Percentiles rank a stretch among this genome's conserved stretches.
These are phyloP conservation scores for Camptogramma bilineatum DNA, from an alignment of 2,888 invertebrate species.

Conservation along the genomic window DNA sequence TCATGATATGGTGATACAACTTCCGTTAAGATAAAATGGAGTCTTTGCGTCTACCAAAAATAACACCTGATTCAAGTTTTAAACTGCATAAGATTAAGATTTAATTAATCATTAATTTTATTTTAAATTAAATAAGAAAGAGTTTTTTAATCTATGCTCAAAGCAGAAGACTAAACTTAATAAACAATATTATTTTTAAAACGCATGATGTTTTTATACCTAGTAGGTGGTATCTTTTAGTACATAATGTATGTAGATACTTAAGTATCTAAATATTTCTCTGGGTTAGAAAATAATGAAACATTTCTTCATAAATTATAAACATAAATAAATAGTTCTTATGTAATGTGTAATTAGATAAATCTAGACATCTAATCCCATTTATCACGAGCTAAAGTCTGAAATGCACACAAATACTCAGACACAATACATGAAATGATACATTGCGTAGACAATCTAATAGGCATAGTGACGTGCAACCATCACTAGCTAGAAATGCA, in stretches of 20 bases:
- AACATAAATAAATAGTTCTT: neutral
- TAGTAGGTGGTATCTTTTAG: no score
- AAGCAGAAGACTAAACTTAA: no score
- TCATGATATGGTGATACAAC: constrained; percentile 71
- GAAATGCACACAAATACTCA: constrained; percentile 7
- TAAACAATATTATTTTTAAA: no score
- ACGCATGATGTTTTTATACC: no score
- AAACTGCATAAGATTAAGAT: neutral
- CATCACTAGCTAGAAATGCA: constrained; percentile 66
- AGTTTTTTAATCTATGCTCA: no score
- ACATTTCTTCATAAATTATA: neutral
- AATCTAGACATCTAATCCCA: neutral
- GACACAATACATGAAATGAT: constrained; percentile 1
- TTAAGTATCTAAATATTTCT: no score
- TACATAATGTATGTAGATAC: no score
- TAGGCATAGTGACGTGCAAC: constrained; percentile 45
- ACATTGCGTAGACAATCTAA: constrained; percentile 15
- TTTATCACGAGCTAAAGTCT: neutral
- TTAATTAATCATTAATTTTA: neutral
- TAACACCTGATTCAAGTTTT: constrained; percentile 12
- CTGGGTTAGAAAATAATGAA: no score
- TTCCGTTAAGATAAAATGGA: constrained; percentile 69
- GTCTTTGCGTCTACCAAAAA: constrained; percentile 62
- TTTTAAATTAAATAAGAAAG: no score
- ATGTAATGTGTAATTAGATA: neutral